Conservation (phyloP, 1,140 invertebrate species). For the Limonius californicus region DNA sequence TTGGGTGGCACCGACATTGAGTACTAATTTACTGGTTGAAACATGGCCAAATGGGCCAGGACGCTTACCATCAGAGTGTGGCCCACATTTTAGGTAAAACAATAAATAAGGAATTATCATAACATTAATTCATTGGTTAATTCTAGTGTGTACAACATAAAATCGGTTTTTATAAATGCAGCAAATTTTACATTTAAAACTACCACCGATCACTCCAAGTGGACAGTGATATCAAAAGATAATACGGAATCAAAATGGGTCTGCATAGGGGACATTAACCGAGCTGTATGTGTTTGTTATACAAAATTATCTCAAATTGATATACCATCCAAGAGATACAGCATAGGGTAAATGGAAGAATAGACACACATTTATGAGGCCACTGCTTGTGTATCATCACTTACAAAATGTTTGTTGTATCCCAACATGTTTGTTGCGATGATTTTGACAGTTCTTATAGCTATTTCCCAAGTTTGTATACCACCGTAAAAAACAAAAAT, state of each 20-base stretch:
- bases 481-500: too few relatives aligned
- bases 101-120: constrained; percentile 4
- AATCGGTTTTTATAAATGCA: constrained; percentile 53
- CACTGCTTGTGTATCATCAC: too few relatives aligned
- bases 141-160: constrained; percentile 67
- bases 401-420: too few relatives aligned
- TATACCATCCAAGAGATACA: too few relatives aligned
- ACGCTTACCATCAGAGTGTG: constrained; percentile 67
- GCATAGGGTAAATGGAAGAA: too few relatives aligned
- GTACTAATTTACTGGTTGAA: constrained; percentile 71
- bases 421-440: too few relatives aligned
- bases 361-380: too few relatives aligned
- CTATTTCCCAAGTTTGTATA: too few relatives aligned
- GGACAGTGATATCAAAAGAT: constrained; percentile 66
- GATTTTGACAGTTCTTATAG: too few relatives aligned
- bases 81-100: constrained; percentile 51
- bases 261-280: constrained; percentile 91
- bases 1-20: constrained; percentile 69
- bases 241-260: constrained; percentile 58
- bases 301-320: too few relatives aligned
- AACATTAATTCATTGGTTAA: constrained; percentile 6
- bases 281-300: constrained; percentile 68
- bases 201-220: constrained; percentile 86
- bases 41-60: constrained; percentile 84
- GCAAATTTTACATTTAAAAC: constrained; percentile 64